Conservation (phyloP, 2,797 vertebrate species). For the Mormyrops boulengeri region DNA sequence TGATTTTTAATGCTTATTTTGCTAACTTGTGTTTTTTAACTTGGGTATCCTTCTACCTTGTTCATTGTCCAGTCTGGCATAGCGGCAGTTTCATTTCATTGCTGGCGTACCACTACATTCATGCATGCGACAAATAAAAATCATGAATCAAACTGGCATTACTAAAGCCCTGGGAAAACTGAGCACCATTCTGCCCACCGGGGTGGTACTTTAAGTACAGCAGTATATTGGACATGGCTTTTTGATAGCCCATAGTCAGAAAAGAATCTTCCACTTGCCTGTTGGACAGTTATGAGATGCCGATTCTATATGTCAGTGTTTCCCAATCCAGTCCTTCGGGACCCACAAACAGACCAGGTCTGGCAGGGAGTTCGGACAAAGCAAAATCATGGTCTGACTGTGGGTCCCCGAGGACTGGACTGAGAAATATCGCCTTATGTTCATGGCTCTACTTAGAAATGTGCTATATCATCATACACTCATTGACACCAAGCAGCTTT, state of each 20-base stretch:
- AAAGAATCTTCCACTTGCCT: neutral
- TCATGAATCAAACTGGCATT: neutral
- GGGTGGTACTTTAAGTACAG: neutral
- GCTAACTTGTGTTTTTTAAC: neutral
- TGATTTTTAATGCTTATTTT: neutral
- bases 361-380: too few species aligned
- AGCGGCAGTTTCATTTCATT: neutral
- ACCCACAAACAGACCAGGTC: neutral
- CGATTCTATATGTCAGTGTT: neutral
- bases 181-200: neutral
- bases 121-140: neutral
- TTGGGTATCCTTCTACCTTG: neutral
- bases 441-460: neutral
- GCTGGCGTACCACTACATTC: neutral
- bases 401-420: neutral
- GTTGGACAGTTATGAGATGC: neutral
- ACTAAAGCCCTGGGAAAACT: neutral
- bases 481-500: neutral
- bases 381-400: neutral
- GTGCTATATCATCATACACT: neutral
- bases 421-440: neutral
- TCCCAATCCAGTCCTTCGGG: neutral
- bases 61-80: neutral
- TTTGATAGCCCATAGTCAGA: neutral
- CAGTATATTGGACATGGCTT: neutral